Evolutionary conservation across 2,888 invertebrate species (phyloP), one percentile per base, ranked within the genome.

Genomic region (Incurvaria masculella): DNA sequence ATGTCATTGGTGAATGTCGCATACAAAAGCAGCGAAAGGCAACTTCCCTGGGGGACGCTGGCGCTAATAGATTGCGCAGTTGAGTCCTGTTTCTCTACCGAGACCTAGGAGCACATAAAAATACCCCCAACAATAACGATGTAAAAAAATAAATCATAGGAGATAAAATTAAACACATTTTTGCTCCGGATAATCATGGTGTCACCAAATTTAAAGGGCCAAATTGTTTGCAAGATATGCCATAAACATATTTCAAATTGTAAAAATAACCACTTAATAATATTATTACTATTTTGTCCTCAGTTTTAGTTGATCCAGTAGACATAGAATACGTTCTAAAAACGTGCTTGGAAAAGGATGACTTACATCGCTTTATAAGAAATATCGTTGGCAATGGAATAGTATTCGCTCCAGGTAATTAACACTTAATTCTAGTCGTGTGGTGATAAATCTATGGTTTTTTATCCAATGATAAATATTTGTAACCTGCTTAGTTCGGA

Each of bases 401-500:
- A 4, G 57, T 61, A 49, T 61, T 61, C 51, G 61, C 47, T 10
- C 49, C 47, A 44, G 33, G 47, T 44, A 46, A 51, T 23, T 23
- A 23, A 23, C 10, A 6, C 10, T 6, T 8, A 14, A 14, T 3
- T 4, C 14, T 33, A 4, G 4, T 8, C 3, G 4, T 11, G 33
- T 33, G 14, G 23, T 33, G 6, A 33, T 14, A 14, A 4, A 4
- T 8, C 14, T 8, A 4, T 14, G 33, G 8, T 8, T 23, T 23
- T 6, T 23, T 23, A 23, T 23, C n/a, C n/a, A n/a, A n/a, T n/a
- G 11, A 18, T 46, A 48, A 41, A 26, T 38, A 17, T 40, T 42
- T 40, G 42, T 26, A 18, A 43, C 53, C 46, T 44, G 33, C 49
- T 33, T 54, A 78, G 76, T 76, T 40, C 38, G 70, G 1, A 84